Conservation (phyloP, 1,140 invertebrate genomes). For the Panulirus ornatus region DNA sequence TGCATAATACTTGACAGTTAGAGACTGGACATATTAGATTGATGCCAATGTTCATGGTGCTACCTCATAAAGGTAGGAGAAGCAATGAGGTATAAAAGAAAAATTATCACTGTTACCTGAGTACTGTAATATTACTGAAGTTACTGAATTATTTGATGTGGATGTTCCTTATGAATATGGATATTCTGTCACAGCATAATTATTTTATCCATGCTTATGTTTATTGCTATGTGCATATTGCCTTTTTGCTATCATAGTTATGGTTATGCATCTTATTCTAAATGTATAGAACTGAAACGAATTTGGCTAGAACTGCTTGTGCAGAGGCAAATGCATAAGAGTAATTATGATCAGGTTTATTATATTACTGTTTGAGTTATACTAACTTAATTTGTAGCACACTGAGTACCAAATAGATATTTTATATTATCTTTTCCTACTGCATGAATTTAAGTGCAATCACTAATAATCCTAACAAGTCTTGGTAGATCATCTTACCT, state of each 20-base stretch:
- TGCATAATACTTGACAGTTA: too few relatives aligned
- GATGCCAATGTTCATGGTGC: too few relatives aligned
- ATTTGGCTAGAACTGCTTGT: too few relatives aligned
- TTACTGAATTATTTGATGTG: too few relatives aligned
- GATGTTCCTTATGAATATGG: not conserved
- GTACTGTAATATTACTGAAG: too few relatives aligned
- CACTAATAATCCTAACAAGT: not conserved
- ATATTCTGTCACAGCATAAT: not conserved
- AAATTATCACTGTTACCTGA: too few relatives aligned
- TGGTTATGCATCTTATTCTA: not conserved
- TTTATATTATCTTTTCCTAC: not conserved
- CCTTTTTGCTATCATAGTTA: not conserved
- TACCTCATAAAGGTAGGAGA: too few relatives aligned
- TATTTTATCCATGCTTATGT: not conserved
- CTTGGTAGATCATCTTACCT: not conserved
- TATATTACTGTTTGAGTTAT: not conserved
- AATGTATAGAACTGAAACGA: not conserved
- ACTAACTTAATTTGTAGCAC: not conserved
- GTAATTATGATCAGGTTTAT: not conserved
- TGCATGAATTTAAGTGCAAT: not conserved
- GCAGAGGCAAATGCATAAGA: not conserved
- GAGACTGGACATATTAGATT: too few relatives aligned
- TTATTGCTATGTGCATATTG: not conserved
- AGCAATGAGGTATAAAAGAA: too few relatives aligned
- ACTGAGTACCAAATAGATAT: not conserved